Base-by-base conservation (phyloP, 1,140 invertebrate genomes). In the Camponotus vicinus region DNA sequence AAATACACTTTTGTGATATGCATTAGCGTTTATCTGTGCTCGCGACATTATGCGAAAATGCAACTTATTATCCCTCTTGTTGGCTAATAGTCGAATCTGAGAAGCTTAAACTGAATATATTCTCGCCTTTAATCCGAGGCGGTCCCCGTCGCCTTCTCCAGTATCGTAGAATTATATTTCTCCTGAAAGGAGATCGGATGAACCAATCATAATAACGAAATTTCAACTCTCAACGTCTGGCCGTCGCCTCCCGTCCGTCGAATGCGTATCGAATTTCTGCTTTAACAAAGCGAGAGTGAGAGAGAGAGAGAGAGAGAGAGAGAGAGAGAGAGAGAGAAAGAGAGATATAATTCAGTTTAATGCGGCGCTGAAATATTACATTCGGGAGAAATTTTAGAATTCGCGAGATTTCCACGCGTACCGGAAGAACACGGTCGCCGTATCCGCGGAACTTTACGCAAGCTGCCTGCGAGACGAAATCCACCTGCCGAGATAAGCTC, bases 121-220 rank as follows among this genome's bases (percentile, higher is more conserved):
- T 87, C 61, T 37, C 64, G 45, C 34, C 70, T 40, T 84, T 78
- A 64, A 84, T 76, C 45, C 32, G 21, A 59, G 69, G 5, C 59
- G 18, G 13, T 63, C 21, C 21, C 75, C 27, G 57, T 37, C 37
- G 37, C 45, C n/a, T 76, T 37, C 73, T 85, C 49, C 49, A 27
- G 21, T 71, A 73, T 76, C 70, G 63, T 37, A 40, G 45, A 84
- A 73, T 69, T 76, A 66, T 84, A 87, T 87, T 87, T 84, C 52
- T 69, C n/a, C 11, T 40, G 80, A 67, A 88, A 85, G 55, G 75
- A 88, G 75, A 85, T 70, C 69, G 86, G 55, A 86, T 71, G 64
- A 86, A 34, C 42, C 61, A 80, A 82, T 85, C 76, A 61, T 76
- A 75, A 89, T 89, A 89, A 86, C 69, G 32, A 67, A 89, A 80